A percentile compares a stretch with the other conserved stretches of the same genome.
Conservation (phyloP, 2,113 vertebrate species). For the Ciconia boyciana region DNA sequence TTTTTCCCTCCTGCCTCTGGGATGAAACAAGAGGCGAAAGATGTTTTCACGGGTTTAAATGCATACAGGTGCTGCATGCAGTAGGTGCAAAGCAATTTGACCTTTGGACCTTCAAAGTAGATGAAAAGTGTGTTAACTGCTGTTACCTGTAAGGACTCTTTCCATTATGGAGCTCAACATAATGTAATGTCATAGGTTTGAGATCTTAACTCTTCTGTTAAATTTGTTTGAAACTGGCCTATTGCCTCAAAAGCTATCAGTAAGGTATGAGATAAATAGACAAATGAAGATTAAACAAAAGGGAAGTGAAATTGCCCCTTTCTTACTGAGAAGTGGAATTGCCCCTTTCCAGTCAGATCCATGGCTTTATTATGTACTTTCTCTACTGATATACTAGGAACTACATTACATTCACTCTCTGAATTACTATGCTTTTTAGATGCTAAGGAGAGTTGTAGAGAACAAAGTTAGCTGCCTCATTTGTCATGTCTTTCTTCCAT, state of each 20-base stretch:
- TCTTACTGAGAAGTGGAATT: neutral
- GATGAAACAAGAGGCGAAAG: neutral
- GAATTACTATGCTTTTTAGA: slow-evolving; percentile 16
- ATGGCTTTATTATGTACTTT: neutral
- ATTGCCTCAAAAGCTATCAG: neutral
- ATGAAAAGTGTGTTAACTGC: neutral
- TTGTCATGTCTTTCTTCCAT: slow-evolving; percentile 31
- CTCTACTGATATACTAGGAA: neutral
- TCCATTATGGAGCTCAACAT: neutral
- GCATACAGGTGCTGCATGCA: neutral
- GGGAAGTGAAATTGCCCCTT: neutral
- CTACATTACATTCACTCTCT: neutral
- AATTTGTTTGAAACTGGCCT: neutral
- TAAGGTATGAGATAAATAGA: neutral
- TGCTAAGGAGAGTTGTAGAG: neutral
- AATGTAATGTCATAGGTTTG: neutral
- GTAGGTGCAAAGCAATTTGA: neutral
- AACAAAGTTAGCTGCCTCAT: slow-evolving; percentile 26
- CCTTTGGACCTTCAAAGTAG: neutral
- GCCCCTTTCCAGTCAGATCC: neutral
- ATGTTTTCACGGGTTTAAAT: neutral
- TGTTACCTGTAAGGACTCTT: neutral
- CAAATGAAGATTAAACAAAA: neutral
- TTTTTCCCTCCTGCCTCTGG: neutral
- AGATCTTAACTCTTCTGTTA: neutral